Evolutionary conservation across 53 echinoderm and acorn worm genomes (phyloP).

Genomic region (Astropecten irregularis): DNA sequence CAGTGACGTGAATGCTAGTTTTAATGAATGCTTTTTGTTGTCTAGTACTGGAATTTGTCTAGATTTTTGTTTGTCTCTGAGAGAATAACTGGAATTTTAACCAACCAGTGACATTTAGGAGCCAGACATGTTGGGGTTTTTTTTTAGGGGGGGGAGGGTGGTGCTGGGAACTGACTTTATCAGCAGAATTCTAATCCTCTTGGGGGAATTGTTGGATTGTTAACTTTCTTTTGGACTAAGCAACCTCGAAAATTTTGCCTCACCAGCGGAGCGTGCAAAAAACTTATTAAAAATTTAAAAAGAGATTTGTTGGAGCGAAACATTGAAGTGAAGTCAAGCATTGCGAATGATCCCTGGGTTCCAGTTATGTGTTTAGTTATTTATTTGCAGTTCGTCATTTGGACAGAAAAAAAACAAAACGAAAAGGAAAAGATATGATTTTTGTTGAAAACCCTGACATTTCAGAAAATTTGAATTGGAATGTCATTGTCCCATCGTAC

Average conservation of each 20-base stretch:
- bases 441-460: no score
- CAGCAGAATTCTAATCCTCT: neutral
- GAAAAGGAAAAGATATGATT: no score
- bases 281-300: constrained; percentile 26
- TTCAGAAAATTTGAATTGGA: no score
- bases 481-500: no score
- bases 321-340: neutral
- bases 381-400: no score
- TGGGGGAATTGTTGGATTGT: neutral
- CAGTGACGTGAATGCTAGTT: no score
- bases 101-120: neutral
- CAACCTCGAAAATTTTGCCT: neutral
- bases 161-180: neutral
- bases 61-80: no score
- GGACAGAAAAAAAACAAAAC: no score
- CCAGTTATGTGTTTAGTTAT: no score
- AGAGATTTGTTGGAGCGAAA: neutral
- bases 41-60: no score
- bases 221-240: no score
- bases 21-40: no score
- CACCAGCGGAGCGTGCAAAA: neutral
- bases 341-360: neutral
- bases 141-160: neutral
- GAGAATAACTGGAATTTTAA: neutral
- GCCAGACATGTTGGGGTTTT: neutral